Evolutionary conservation across 2,888 invertebrate genomes (phyloP).

Genomic region (Orchesellides sinensis): DNA sequence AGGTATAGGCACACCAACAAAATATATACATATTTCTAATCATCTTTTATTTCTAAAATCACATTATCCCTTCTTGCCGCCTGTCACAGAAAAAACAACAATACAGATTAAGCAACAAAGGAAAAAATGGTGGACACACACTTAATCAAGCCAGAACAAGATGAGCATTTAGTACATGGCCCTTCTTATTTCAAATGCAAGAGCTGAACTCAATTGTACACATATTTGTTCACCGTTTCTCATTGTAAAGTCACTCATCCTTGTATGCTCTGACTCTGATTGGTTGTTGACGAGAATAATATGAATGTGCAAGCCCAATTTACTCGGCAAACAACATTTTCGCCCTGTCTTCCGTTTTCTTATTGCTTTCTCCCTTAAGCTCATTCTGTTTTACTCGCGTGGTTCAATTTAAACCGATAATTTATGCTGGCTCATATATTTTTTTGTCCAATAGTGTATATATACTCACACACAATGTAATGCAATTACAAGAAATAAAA

Average conservation of each 20-base stretch:
- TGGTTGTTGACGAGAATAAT: neutral
- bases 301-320: neutral
- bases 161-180: too few relatives aligned
- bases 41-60: too few relatives aligned
- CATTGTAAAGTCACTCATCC: neutral
- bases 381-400: neutral
- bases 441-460: neutral
- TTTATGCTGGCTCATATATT: constrained; percentile 1
- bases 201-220: too few relatives aligned
- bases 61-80: too few relatives aligned
- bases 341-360: neutral
- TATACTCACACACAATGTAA: neutral
- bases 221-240: neutral
- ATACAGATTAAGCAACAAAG: too few relatives aligned
- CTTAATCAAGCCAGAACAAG: too few relatives aligned
- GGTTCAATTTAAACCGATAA: neutral
- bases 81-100: too few relatives aligned
- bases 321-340: neutral
- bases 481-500: constrained; percentile 10
- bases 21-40: too few relatives aligned
- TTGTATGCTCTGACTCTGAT: neutral
- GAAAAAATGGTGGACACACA: too few relatives aligned
- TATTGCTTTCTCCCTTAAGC: neutral
- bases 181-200: too few relatives aligned
- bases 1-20: too few relatives aligned